A percentile compares a stretch with the other conserved stretches of the same genome.
These are phyloP conservation scores for Lampris incognitus DNA, from an alignment of 2,113 vertebrate species.

Conservation along the genomic window DNA sequence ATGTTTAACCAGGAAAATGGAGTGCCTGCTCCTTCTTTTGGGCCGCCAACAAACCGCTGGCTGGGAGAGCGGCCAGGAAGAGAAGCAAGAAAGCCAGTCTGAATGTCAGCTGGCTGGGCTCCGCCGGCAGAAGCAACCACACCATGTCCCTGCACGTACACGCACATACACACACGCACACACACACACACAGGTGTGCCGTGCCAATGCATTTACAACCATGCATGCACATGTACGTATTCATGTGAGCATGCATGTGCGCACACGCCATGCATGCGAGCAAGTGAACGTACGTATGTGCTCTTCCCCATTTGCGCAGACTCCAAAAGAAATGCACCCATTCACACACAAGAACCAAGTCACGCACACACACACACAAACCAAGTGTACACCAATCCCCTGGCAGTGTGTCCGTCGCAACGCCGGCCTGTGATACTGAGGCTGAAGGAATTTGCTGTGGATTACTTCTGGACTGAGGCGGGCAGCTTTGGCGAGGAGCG, in stretches of 20 bases:
- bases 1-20: slow-evolving; percentile 73
- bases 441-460: slow-evolving; percentile 85
- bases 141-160: slow-evolving; percentile 37
- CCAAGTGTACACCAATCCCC: slow-evolving; percentile 39
- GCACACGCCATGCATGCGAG: slow-evolving; percentile 24
- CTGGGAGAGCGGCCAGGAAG: slow-evolving; percentile 72
- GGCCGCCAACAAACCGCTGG: slow-evolving; percentile 69
- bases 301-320: slow-evolving; percentile 41
- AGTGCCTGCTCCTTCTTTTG: slow-evolving; percentile 70
- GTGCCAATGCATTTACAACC: not conserved
- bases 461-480: slow-evolving; percentile 83
- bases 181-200: not conserved
- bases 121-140: slow-evolving; percentile 40
- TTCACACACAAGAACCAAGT: not conserved
- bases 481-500: slow-evolving; percentile 74
- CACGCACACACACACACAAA: slow-evolving; percentile 16
- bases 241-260: slow-evolving; percentile 36
- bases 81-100: slow-evolving; percentile 71
- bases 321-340: slow-evolving; percentile 15
- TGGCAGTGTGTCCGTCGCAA: slow-evolving; percentile 67
- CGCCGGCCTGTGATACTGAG: slow-evolving; percentile 75
- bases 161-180: slow-evolving; percentile 31
- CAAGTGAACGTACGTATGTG: slow-evolving; percentile 41
- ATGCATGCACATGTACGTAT: not conserved
- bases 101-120: slow-evolving; percentile 78